Evolutionary conservation across 2,888 invertebrate genomes (phyloP), one percentile per base, ranked within the genome.

Genomic region (Drosophila tripunctata): DNA sequence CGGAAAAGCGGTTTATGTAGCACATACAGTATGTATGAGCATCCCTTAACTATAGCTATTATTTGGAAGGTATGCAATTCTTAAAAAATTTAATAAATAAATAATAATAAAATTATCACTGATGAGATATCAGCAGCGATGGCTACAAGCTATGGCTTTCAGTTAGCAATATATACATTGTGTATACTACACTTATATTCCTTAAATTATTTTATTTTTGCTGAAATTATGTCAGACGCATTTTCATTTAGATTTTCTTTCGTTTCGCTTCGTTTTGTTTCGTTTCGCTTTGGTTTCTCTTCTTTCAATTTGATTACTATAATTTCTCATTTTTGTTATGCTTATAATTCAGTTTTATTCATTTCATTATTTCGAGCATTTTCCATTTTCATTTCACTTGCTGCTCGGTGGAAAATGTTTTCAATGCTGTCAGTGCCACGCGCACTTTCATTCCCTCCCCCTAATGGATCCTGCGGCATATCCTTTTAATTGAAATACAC

Each of bases 401-500:
- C 57, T 58, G 57, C 47, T 64, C 38, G 52, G 36, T 40, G n/a
- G 41, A 50, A 51, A 71, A 48, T 56, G 31, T 60, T 67, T 77
- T 67, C 67, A 71, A 50, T 67, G 66, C 78, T 86, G 80, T 81
- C 80, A 86, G 71, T 50, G 66, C 56, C 87, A 81, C 56, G 68
- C 81, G 57, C 41, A 43, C 41, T 33, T 8, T 12, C 15, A 8
- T 7, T 7, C 1, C 2, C 2, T n/a, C 0, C 12, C 1, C 24
- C 4, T 40, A 31, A 62, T 55, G 61, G 56, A 67, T 69, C 80
- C 77, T 75, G 71, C 64, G 71, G 84, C 75, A 78, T 75, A 87
- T 77, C 81, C 71, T 81, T 81, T 87, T 87, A 81, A 81, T 87
- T 81, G 87, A 81, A 81, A 87, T 65, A 68, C 68, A 52, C 81